Evolutionary conservation across 2,888 invertebrate genomes (phyloP), one percentile per base, ranked within the genome.

Genomic region (Lymantria dispar): DNA sequence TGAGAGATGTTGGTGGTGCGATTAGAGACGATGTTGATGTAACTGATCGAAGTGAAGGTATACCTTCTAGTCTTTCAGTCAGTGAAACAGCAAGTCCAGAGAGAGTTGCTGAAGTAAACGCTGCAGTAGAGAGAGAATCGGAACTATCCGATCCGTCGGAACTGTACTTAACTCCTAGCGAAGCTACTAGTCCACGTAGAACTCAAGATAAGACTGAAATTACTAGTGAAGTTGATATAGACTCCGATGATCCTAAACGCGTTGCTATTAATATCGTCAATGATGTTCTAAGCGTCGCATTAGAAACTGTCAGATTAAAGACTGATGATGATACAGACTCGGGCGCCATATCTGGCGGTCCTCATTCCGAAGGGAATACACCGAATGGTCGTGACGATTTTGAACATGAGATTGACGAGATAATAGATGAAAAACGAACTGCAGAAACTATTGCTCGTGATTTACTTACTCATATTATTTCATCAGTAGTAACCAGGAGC

Each of bases 141-240:
- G 92, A 93, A 55, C 92, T 94, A 45, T 95, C 94, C 60, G 95
- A 95, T 76, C 92, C 93, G 57, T 94, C 94, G 44, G 95, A 95
- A 70, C 87, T 94, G 52, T 95, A 95, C 71, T 80, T 94, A 56
- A 95, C 95, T 45, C 94, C 95, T 15, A 94, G 94, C 39, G 95
- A 94, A 76, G 87, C 92, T 38, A 91, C 92, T 64, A 91, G 92
- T 64, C 92, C 91, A 60, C 86, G 83, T 68, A 87, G 83, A 80
- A 72, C 70, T 57, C 76, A 78, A 76, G 89, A 89, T 68, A 89
- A 89, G 80, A 82, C 83, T 77, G 91, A 88, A 72, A 68, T 39
- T 29, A 38, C 74, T 37, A 80, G 82, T 39, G 80, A 83, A 41
- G 79, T 82, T 36, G 80, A 83, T 44, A 63, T 67, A 10, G 78